Percentiles rank a stretch among this genome's conserved stretches.
phyloP scores from a whole-genome alignment of 2,888 invertebrate species.

The Zygogramma bicolorata region DNA sequence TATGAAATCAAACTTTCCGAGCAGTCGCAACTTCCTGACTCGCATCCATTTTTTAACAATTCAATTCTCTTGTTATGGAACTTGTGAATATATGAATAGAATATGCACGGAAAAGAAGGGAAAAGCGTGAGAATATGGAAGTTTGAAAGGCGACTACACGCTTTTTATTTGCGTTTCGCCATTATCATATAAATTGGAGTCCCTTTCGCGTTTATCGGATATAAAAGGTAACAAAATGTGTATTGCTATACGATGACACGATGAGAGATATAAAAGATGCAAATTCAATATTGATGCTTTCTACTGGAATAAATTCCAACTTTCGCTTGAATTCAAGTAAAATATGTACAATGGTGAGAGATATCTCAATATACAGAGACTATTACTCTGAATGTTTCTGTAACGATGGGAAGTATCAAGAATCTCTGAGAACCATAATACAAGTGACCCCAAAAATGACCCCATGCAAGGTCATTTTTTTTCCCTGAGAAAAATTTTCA shows the following conservation, averaged over 20 bases:
- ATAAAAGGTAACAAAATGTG: slow-evolving; percentile 31
- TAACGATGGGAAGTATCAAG: too few species aligned
- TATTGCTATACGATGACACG: slow-evolving; percentile 28
- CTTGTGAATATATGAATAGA: slow-evolving; percentile 5
- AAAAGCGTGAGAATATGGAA: slow-evolving; percentile 4
- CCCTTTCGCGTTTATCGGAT: slow-evolving; percentile 14
- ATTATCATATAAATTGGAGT: slow-evolving; percentile 38
- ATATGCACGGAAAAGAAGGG: background rate
- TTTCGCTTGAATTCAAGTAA: too few species aligned
- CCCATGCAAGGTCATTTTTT: too few species aligned
- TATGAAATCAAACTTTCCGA: background rate
- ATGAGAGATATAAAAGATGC: background rate
- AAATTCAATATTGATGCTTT: background rate
- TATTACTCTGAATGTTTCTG: too few species aligned
- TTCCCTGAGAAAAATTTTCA: too few species aligned
- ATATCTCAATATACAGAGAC: too few species aligned
- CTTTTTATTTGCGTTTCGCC: slow-evolving; percentile 29
- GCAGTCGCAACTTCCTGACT: background rate
- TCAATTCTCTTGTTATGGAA: slow-evolving; percentile 2
- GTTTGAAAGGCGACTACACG: slow-evolving; percentile 17
- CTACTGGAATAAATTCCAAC: too few species aligned
- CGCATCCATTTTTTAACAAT: slow-evolving; percentile 3
- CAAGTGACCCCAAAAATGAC: too few species aligned
- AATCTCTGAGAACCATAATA: too few species aligned
- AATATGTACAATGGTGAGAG: too few species aligned